A percentile compares a stretch with the other conserved stretches of the same genome.
phyloP scores from a whole-genome alignment of 2,113 vertebrate genomes.

The Pteropus alecto region DNA sequence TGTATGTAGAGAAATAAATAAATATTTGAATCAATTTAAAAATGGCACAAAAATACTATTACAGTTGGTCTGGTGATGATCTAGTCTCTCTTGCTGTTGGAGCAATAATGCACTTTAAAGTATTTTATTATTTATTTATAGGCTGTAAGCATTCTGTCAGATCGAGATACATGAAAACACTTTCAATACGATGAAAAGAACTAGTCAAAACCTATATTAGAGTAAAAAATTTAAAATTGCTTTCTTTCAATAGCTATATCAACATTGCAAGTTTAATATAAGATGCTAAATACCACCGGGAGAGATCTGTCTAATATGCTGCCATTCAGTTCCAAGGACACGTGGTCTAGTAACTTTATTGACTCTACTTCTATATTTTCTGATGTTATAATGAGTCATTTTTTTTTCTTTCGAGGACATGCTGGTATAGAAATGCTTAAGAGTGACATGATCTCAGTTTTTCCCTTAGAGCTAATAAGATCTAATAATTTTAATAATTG shows the following conservation, averaged over 20 bases:
- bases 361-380: not conserved
- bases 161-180: not conserved
- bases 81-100: not conserved
- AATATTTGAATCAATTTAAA: not conserved
- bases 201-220: not conserved
- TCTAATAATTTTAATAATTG: not conserved
- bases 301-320: not conserved
- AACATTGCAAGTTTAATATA: not conserved
- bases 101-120: not conserved
- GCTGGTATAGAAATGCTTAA: not conserved
- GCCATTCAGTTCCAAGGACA: not conserved
- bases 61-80: not conserved
- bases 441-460: not conserved
- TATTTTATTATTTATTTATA: not conserved
- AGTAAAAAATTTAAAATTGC: not conserved
- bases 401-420: not conserved
- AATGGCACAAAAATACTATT: not conserved
- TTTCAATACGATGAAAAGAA: conserved; percentile 21
- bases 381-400: not conserved
- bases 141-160: not conserved
- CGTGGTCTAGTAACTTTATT: not conserved
- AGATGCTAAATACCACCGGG: not conserved
- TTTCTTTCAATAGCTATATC: not conserved
- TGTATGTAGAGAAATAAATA: not conserved
- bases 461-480: not conserved